These are phyloP conservation scores for Penaeus indicus DNA, from an alignment of 1,140 invertebrate genomes.

Conservation along the genomic window DNA sequence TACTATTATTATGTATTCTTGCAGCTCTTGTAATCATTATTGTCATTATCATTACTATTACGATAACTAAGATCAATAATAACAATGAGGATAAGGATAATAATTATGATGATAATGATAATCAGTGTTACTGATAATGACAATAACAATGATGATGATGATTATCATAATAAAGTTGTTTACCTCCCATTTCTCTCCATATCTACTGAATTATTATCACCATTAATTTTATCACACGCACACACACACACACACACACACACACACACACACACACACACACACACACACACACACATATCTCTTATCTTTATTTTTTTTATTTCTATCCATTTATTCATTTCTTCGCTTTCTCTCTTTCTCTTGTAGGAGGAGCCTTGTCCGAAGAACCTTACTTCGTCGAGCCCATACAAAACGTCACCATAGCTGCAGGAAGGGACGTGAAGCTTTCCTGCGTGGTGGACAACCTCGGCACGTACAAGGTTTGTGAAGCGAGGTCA, in stretches of 20 bases:
- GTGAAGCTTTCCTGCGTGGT: slow-evolving; percentile 62
- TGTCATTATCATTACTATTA: not conserved
- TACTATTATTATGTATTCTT: not conserved
- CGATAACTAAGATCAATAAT: not conserved
- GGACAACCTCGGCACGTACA: slow-evolving; percentile 60
- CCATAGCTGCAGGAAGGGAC: slow-evolving; percentile 60
- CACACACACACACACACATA: too few species aligned
- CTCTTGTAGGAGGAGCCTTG: slow-evolving; percentile 26
- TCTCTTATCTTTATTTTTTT: too few species aligned
- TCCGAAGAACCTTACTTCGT: slow-evolving; percentile 51
- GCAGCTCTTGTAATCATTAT: not conserved
- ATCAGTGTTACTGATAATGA: too few species aligned
- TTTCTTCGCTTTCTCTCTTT: not conserved
- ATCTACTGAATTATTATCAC: too few species aligned
- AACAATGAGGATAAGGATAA: not conserved
- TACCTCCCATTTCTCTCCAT: too few species aligned
- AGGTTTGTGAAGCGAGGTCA: slow-evolving; percentile 26
- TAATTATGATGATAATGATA: not conserved
- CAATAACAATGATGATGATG: too few species aligned
- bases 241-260: too few species aligned
- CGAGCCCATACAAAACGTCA: slow-evolving; percentile 58
- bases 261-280: too few species aligned
- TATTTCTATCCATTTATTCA: too few species aligned
- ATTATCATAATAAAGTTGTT: too few species aligned
- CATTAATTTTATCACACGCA: too few species aligned